These are phyloP conservation scores for Blennius ocellaris DNA, from an alignment of 2,113 vertebrate species.

Conservation along the genomic window DNA sequence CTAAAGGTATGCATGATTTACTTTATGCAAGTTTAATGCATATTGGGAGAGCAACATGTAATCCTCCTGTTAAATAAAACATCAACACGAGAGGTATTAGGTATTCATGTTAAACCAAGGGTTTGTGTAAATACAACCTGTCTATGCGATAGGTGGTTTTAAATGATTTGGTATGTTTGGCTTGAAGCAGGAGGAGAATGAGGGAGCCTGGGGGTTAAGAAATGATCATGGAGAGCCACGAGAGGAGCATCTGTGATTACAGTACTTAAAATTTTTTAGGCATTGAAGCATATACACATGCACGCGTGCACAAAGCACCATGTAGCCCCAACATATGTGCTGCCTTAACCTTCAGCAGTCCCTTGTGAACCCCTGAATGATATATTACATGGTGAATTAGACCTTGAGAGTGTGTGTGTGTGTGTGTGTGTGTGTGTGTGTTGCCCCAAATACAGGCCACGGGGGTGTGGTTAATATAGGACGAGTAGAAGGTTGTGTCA, in stretches of 20 bases:
- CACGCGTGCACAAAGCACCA: slow-evolving; percentile 12
- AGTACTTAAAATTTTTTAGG: slow-evolving; percentile 14
- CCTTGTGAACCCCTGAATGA: slow-evolving; percentile 28
- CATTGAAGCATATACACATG: neutral
- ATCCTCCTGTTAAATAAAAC: slow-evolving; percentile 36
- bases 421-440: slow-evolving; percentile 14
- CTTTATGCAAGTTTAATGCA: slow-evolving; percentile 8
- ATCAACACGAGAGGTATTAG: slow-evolving; percentile 2
- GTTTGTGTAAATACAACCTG: slow-evolving; percentile 29
- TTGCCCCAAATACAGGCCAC: slow-evolving; percentile 29
- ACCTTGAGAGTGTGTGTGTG: slow-evolving; percentile 33
- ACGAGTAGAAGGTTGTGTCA: slow-evolving; percentile 68
- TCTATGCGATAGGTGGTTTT: slow-evolving; percentile 10
- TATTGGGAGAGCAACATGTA: slow-evolving; percentile 15
- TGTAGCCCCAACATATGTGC: slow-evolving; percentile 28
- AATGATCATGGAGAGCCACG: neutral
- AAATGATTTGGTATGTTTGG: slow-evolving; percentile 7
- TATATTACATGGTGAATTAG: slow-evolving; percentile 48
- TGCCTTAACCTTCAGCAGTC: slow-evolving; percentile 20
- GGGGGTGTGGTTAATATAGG: slow-evolving; percentile 59
- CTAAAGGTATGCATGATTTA: slow-evolving; percentile 22
- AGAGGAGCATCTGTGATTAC: slow-evolving; percentile 11
- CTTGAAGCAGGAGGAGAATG: neutral
- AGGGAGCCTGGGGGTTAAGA: no score
- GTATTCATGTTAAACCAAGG: slow-evolving; percentile 44